Base-by-base conservation (phyloP, 2,888 invertebrate species). In the Hyalella azteca region DNA sequence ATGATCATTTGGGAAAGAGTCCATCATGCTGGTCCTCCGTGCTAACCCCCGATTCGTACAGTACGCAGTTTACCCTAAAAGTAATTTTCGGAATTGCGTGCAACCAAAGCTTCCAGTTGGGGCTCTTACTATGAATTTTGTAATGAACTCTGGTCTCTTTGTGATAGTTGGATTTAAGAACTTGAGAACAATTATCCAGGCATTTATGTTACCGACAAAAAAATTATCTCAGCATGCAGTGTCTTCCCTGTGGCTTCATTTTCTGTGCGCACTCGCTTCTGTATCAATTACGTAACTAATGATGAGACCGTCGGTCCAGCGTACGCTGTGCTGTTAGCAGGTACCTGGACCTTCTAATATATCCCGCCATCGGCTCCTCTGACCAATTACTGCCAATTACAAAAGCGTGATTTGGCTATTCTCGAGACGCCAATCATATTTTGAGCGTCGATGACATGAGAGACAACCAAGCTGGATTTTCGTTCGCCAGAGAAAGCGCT, bases 401-500 rank as follows among this genome's bases (percentile, higher is more conserved):
- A 36, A 36, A n/a, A 66, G 1, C 66, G 66, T 66, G 66, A 66
- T 66, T 66, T 66, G 66, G 66, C 66, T 66, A 66, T 66, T 66
- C 36, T 36, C 36, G 1, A 66, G 66, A 66, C 36, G 66, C 66
- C 66, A 66, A 66, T 66, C 66, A 66, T 66, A 66, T 66, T 54
- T 66, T 36, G 66, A 36, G 19, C 19, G 19, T 32, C 66, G 66
- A 66, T 66, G 66, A 66, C 66, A 66, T 66, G 66, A 36, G 39
- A 66, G 29, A 19, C 36, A 29, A 3, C 15, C 66, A 36, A 36
- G 39, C 3, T 19, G n/a, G n/a, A n/a, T n/a, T n/a, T n/a, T n/a
- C n/a, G n/a, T n/a, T n/a, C n/a, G n/a, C n/a, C n/a, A n/a, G n/a
- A n/a, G n/a, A n/a, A n/a, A n/a, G n/a, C n/a, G n/a, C n/a, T n/a